phyloP scores from a whole-genome alignment of 2,888 invertebrate species.

The Drosophila rubida region DNA sequence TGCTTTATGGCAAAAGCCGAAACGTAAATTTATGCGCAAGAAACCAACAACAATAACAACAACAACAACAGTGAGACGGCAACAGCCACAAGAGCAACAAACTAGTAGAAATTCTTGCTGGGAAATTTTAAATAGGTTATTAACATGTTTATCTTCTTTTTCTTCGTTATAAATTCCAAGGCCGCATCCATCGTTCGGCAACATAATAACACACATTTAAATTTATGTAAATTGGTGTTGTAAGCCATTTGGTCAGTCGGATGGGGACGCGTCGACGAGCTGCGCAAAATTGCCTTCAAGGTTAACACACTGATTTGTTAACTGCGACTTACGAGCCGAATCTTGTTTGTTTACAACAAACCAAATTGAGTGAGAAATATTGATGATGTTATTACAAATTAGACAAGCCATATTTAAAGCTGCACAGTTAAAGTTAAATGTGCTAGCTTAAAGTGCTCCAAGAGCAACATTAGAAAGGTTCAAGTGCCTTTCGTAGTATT shows the following conservation, averaged over 20 bases:
- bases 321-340: constrained; percentile 18
- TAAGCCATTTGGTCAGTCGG: constrained; percentile 52
- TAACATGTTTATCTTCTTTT: constrained; percentile 77
- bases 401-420: not conserved
- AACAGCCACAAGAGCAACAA: constrained; percentile 8
- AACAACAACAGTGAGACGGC: not conserved
- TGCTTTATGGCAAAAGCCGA: constrained; percentile 23
- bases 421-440: not conserved
- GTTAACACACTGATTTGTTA: constrained; percentile 48
- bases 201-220: constrained; percentile 78
- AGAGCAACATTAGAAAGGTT: not conserved
- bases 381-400: constrained; percentile 23
- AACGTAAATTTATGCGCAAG: constrained; percentile 57
- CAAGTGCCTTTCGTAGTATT: constrained; percentile 13
- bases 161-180: constrained; percentile 74
- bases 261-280: constrained; percentile 4
- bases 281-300: constrained; percentile 49
- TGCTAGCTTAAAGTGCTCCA: not conserved
- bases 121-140: constrained; percentile 79
- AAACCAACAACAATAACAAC: not conserved
- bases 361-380: constrained; percentile 27
- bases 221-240: constrained; percentile 66
- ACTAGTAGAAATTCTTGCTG: constrained; percentile 75
- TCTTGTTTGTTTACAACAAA: constrained; percentile 24
- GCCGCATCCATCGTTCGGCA: constrained; percentile 39